Base-by-base conservation (phyloP, 2,797 vertebrate genomes). In the Tokudaia tokunoshimensis region DNA sequence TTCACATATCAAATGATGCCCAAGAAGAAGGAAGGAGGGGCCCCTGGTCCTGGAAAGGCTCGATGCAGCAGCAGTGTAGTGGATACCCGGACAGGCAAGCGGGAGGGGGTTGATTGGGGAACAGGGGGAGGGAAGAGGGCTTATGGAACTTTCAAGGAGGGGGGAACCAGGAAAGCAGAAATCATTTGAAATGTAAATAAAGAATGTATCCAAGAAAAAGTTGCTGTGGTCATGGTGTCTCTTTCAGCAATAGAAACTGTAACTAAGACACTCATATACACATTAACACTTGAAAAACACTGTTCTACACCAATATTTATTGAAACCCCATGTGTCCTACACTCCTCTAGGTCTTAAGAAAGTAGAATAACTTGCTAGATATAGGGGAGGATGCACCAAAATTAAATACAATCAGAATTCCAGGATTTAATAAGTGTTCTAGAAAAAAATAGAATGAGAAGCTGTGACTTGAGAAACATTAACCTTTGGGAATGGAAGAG, bases 261-360 rank as follows among this genome's bases (percentile, higher is more conserved):
- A 85, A 52, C 44, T 67, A 85, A 84, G 41, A 65, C 41, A 31
- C 37, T 90, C 14, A 79, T 47, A 72, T 34, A 87, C 2, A 79
- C 44, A 37, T 41, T 67, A 78, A 94, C 20, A 6, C 91, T 96
- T 86, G n/a, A 92, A 96, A 96, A 76, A 3, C 55, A 75, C 47
- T 82, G 41, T 93, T 89, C 22, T 74, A 95, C n/a, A 96, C 13
- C 94, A 84, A 57, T 90, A 65, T 92, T 91, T 96, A n/a, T 85
- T 91, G 91, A 91, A 88, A 94, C n/a, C 19, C 50, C 57, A 31
- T 50, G 11, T 93, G 31, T 93, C 31, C 61, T 37, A 34, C 0
- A 91, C 3, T 91, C 47, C 78, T 67, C 19, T 79, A 89, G 55
- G 79, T 47, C 95, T 91, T 34, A 80, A 91, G 52, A 70, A 91